A percentile compares a stretch with the other conserved stretches of the same genome.
Evolutionary conservation across 2,797 vertebrate genomes (phyloP).

Genomic region (Sorex maritimensis): DNA sequence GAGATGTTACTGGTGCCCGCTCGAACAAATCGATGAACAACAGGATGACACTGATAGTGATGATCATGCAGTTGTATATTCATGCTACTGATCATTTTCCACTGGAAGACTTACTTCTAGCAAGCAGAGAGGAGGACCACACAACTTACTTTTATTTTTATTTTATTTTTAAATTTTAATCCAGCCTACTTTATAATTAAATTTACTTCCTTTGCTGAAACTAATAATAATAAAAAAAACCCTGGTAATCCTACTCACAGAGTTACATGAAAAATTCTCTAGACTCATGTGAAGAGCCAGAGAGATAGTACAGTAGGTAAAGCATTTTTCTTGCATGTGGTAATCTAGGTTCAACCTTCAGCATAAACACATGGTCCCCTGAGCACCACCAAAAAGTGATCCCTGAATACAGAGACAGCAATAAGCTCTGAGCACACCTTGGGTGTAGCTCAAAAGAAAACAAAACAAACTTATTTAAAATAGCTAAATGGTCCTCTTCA

Average conservation of each 20-base stretch:
- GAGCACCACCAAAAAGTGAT: too few relatives aligned
- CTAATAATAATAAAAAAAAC: slow-evolving; percentile 29
- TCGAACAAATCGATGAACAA: too few relatives aligned
- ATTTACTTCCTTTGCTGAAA: slow-evolving; percentile 9
- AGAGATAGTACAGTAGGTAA: too few relatives aligned
- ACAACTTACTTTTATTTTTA: not conserved
- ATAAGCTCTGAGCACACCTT: too few relatives aligned
- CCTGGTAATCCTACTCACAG: not conserved
- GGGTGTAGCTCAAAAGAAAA: too few relatives aligned
- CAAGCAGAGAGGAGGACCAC: not conserved
- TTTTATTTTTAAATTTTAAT: too few relatives aligned
- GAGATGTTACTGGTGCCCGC: too few relatives aligned
- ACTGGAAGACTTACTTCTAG: not conserved
- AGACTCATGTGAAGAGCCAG: not conserved
- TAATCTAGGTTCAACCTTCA: too few relatives aligned
- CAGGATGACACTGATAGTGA: too few relatives aligned
- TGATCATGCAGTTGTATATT: not conserved
- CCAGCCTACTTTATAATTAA: not conserved
- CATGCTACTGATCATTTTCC: not conserved
- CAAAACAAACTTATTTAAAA: not conserved
- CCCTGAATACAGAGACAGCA: too few relatives aligned
- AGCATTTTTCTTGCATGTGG: too few relatives aligned
- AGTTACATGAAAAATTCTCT: not conserved
- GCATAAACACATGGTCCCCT: too few relatives aligned
- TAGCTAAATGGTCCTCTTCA: not conserved